phyloP scores from a whole-genome alignment of 2,113 vertebrate genomes.

The Gadus chalcogrammus region DNA sequence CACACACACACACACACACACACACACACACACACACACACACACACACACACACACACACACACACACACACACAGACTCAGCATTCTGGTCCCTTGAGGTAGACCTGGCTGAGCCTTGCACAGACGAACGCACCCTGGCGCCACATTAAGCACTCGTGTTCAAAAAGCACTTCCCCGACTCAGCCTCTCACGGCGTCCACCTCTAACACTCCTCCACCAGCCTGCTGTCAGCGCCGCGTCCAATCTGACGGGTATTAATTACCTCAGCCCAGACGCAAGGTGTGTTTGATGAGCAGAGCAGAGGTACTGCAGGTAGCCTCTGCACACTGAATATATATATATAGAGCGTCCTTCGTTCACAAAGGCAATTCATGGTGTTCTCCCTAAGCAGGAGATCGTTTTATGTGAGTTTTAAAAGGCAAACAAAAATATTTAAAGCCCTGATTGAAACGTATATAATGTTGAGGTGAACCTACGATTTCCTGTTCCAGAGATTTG shows the following conservation, averaged over 20 bases:
- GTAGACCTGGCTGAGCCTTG: not conserved
- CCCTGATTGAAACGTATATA: too few species aligned
- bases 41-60: not conserved
- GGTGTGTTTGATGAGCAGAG: too few species aligned
- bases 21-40: conserved; percentile 10
- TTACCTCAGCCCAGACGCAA: not conserved
- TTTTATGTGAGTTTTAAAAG: too few species aligned
- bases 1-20: not conserved
- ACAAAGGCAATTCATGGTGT: too few species aligned
- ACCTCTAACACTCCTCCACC: conserved; percentile 30
- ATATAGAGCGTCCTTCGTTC: too few species aligned
- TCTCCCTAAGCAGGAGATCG: too few species aligned
- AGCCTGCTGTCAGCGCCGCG: conserved; percentile 17
- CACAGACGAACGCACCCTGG: conserved; percentile 35
- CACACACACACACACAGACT: conserved; percentile 14
- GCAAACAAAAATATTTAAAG: too few species aligned
- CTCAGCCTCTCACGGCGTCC: conserved; percentile 39
- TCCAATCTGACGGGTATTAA: conserved; percentile 15
- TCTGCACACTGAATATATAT: too few species aligned
- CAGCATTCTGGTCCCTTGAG: conserved; percentile 19
- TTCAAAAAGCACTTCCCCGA: conserved; percentile 45
- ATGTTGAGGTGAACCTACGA: too few species aligned
- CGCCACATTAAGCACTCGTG: conserved; percentile 46
- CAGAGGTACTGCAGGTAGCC: too few species aligned
- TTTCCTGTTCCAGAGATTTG: too few species aligned